Evolutionary conservation across 1,140 invertebrate species (phyloP).

Genomic region (Anoplophora glabripennis): DNA sequence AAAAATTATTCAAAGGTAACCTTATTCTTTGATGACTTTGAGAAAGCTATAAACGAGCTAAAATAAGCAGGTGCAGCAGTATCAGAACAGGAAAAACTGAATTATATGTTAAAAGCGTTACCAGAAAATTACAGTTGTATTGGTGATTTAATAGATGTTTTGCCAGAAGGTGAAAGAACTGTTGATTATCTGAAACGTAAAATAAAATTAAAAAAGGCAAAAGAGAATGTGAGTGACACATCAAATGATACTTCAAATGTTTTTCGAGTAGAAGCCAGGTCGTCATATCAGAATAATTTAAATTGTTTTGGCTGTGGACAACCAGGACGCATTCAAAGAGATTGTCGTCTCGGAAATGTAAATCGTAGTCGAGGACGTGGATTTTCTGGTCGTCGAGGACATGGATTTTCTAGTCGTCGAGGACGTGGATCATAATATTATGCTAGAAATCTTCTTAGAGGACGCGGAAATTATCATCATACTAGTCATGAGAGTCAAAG

Average conservation of each 20-base stretch:
- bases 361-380: slow-evolving; percentile 1
- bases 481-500: neutral
- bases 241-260: slow-evolving; percentile 32
- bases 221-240: slow-evolving; percentile 39
- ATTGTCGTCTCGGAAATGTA: slow-evolving; percentile 9
- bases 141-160: slow-evolving; percentile 42
- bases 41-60: slow-evolving; percentile 37
- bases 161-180: slow-evolving; percentile 46
- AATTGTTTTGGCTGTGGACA: slow-evolving; percentile 31
- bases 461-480: slow-evolving; percentile 1
- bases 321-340: slow-evolving; percentile 19
- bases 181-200: slow-evolving; percentile 47
- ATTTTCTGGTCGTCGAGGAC: slow-evolving; percentile 4
- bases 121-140: slow-evolving; percentile 38
- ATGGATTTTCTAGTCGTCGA: slow-evolving; percentile 7
- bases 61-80: slow-evolving; percentile 37
- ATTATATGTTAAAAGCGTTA: slow-evolving; percentile 43
- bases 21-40: slow-evolving; percentile 39
- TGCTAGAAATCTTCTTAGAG: slow-evolving; percentile 12
- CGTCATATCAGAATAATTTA: neutral
- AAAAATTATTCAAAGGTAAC: slow-evolving; percentile 25
- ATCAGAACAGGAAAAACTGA: slow-evolving; percentile 41
- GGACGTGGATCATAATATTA: slow-evolving; percentile 15
- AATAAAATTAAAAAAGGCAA: slow-evolving; percentile 47
- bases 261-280: slow-evolving; percentile 37